Percentiles rank a stretch among this genome's conserved stretches.
Conservation (phyloP, 1,140 invertebrate species). For the Drosophila navojoa region DNA sequence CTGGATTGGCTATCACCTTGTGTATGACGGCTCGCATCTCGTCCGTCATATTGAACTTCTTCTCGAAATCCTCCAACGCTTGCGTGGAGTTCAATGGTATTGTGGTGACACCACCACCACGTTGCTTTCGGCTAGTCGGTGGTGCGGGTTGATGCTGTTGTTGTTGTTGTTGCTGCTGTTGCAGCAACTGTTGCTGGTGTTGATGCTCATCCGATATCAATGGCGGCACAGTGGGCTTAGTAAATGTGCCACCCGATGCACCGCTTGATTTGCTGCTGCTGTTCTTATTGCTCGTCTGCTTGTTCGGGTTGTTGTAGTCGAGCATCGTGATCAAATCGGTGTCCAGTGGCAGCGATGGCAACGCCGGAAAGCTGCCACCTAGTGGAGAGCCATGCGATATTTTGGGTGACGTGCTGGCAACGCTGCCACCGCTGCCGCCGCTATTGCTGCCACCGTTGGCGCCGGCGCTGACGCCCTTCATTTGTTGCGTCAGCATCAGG, state of each 20-base stretch:
- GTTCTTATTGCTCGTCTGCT: constrained; percentile 25
- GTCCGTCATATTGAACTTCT: constrained; percentile 82
- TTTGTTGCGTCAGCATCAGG: constrained; percentile 72
- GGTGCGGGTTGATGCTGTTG: neutral
- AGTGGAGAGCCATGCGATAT: neutral
- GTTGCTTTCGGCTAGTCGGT: constrained; percentile 19
- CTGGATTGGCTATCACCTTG: constrained; percentile 80
- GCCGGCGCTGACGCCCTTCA: constrained; percentile 49
- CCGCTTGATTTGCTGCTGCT: constrained; percentile 1
- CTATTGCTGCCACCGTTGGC: neutral
- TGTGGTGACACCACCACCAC: constrained; percentile 45
- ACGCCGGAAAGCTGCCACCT: constrained; percentile 49
- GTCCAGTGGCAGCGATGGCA: constrained; percentile 75
- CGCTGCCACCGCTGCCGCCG: constrained; percentile 3
- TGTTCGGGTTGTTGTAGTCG: constrained; percentile 80
- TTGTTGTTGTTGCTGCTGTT: constrained; percentile 6
- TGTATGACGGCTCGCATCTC: constrained; percentile 82
- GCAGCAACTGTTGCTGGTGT: constrained; percentile 7
- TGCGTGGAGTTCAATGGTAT: constrained; percentile 75
- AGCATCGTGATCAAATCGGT: constrained; percentile 81
- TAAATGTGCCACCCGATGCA: constrained; percentile 57
- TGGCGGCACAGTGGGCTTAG: constrained; percentile 75
- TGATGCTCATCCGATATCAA: constrained; percentile 55
- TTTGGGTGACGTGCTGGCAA: constrained; percentile 21
- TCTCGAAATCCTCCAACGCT: constrained; percentile 78